Evolutionary conservation across 2,888 invertebrate genomes (phyloP).

Genomic region (Drosophila anomalata): DNA sequence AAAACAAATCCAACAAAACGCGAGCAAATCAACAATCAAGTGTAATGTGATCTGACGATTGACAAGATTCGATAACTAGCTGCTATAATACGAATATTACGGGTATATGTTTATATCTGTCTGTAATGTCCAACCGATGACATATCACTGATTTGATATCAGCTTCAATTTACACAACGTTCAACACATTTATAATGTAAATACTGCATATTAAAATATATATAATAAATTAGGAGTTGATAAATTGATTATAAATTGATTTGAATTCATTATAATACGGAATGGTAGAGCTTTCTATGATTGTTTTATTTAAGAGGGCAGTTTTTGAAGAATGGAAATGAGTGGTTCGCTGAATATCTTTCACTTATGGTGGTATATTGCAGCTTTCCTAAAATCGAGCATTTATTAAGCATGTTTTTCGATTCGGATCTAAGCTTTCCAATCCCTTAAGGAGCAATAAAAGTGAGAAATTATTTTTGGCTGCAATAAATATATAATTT

Average conservation of each 20-base stretch:
- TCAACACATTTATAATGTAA: conserved; percentile 12
- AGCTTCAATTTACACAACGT: conserved; percentile 2
- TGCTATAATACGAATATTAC: conserved; percentile 15
- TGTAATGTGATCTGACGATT: conserved; percentile 43
- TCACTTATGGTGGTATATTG: neutral
- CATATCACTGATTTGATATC: conserved; percentile 33
- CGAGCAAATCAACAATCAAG: conserved; percentile 39
- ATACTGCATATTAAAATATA: conserved; percentile 6
- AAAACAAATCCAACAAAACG: conserved; percentile 15
- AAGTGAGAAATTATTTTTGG: conserved; percentile 7
- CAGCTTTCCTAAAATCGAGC: neutral
- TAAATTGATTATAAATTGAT: neutral
- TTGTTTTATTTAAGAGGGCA: neutral
- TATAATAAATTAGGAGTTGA: neutral
- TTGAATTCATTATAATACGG: too few species aligned
- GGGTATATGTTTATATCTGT: conserved; percentile 9
- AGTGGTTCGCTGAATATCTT: too few species aligned
- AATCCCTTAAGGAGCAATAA: conserved; percentile 2
- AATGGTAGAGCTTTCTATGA: too few species aligned
- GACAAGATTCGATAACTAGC: conserved; percentile 35
- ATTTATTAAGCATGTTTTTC: neutral
- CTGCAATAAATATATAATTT: conserved; percentile 29
- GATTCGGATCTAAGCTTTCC: neutral
- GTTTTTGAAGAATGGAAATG: too few species aligned
- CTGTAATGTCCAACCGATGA: conserved; percentile 20